phyloP scores from a whole-genome alignment of 2,113 vertebrate genomes.

The Gallinago jamesoni region DNA sequence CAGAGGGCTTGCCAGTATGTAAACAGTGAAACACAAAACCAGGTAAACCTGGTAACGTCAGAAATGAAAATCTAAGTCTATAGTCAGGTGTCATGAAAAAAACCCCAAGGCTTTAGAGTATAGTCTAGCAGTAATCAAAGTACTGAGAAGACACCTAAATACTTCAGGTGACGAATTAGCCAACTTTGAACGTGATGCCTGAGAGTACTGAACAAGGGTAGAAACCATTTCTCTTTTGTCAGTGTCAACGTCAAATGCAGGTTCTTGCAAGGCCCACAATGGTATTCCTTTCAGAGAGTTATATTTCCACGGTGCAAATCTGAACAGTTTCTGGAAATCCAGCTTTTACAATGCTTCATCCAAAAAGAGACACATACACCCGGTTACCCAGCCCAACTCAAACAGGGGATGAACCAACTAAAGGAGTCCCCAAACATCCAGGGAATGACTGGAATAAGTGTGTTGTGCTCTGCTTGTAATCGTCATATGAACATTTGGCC shows the following conservation, averaged over 20 bases:
- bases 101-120: accelerated
- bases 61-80: neutral
- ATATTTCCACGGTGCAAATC: neutral
- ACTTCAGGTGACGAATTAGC: neutral
- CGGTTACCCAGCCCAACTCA: neutral
- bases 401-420: neutral
- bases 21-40: neutral
- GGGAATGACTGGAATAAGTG: neutral
- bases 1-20: neutral
- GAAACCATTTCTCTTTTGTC: neutral
- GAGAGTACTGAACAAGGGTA: neutral
- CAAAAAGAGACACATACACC: neutral
- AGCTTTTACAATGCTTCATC: neutral
- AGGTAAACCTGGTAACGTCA: neutral
- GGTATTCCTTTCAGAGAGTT: neutral
- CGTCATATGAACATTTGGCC: neutral
- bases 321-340: neutral
- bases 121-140: neutral
- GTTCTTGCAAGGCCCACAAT: neutral
- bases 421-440: neutral
- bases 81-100: neutral
- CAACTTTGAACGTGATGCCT: neutral
- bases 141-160: neutral
- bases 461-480: neutral
- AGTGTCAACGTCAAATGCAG: neutral